Conservation (phyloP, 2,113 vertebrate genomes). For the Ariopsis seemanni region DNA sequence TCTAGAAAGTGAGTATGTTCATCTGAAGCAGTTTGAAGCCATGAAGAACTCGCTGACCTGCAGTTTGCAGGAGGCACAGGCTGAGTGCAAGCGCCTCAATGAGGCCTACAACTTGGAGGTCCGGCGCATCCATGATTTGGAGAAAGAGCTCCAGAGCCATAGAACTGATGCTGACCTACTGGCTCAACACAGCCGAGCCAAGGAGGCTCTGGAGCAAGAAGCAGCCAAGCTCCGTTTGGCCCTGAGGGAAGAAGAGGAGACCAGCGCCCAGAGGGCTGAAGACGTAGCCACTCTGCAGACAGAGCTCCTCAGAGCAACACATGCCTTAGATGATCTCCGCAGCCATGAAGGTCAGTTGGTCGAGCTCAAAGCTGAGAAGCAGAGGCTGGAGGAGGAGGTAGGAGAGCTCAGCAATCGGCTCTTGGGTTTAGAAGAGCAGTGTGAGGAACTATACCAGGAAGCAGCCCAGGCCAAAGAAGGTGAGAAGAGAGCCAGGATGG, state of each 20-base stretch:
- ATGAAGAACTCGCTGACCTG: conserved; percentile 70
- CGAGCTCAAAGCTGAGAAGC: conserved; percentile 74
- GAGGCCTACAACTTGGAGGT: conserved; percentile 64
- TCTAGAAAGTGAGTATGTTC: conserved; percentile 68
- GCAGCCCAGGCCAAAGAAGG: conserved; percentile 69
- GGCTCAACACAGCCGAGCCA: conserved; percentile 66
- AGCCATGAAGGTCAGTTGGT: conserved; percentile 72
- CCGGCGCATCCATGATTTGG: conserved; percentile 65
- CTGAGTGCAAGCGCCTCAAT: conserved; percentile 71
- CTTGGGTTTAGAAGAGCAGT: conserved; percentile 69
- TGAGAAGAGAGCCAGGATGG: conserved; percentile 68
- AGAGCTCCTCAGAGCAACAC: conserved; percentile 75
- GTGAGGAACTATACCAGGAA: conserved; percentile 74
- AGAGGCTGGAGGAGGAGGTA: conserved; percentile 77
- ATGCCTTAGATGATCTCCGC: conserved; percentile 72
- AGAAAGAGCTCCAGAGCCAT: conserved; percentile 72
- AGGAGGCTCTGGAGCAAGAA: conserved; percentile 74
- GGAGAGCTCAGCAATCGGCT: conserved; percentile 70
- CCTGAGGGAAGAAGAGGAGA: conserved; percentile 80
- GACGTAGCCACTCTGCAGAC: conserved; percentile 75
- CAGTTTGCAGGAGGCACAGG: conserved; percentile 69
- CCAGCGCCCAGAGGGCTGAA: conserved; percentile 64
- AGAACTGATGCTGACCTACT: conserved; percentile 64
- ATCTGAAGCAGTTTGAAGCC: conserved; percentile 72
- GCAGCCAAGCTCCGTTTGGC: conserved; percentile 54